Evolutionary conservation across 2,113 vertebrate species (phyloP).

Genomic region (Grammomys surdaster): DNA sequence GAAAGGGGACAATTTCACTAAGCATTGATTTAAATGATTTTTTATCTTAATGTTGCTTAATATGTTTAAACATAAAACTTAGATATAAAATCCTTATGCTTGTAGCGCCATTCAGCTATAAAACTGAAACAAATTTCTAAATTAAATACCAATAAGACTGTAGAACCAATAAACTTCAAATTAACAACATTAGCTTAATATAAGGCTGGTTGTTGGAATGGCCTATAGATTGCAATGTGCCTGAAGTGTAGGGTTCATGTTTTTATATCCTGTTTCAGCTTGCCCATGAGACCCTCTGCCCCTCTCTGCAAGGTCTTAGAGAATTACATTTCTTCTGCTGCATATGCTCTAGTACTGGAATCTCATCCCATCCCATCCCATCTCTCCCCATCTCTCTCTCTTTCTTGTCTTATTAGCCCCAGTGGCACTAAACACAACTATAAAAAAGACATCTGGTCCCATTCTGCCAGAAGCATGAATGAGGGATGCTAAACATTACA

Average conservation of each 20-base stretch:
- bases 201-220: background rate
- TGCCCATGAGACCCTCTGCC: background rate
- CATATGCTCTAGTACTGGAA: background rate
- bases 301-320: background rate
- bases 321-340: background rate
- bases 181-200: constrained; percentile 55
- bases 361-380: background rate
- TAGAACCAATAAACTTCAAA: constrained; percentile 70
- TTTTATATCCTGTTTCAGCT: background rate
- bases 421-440: background rate
- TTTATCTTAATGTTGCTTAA: constrained; percentile 73
- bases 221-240: background rate
- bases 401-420: background rate
- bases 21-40: constrained; percentile 67
- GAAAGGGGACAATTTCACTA: constrained; percentile 37
- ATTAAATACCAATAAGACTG: constrained; percentile 71
- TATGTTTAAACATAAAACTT: constrained; percentile 61
- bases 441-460: background rate
- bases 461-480: background rate
- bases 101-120: constrained; percentile 57
- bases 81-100: constrained; percentile 72
- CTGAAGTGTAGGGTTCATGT: background rate
- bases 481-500: background rate
- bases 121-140: constrained; percentile 66
- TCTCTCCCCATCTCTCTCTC: background rate